Evolutionary conservation across 2,113 vertebrate species (phyloP), one percentile per base, ranked within the genome.

Genomic region (Epinephelus cyanopodus): DNA sequence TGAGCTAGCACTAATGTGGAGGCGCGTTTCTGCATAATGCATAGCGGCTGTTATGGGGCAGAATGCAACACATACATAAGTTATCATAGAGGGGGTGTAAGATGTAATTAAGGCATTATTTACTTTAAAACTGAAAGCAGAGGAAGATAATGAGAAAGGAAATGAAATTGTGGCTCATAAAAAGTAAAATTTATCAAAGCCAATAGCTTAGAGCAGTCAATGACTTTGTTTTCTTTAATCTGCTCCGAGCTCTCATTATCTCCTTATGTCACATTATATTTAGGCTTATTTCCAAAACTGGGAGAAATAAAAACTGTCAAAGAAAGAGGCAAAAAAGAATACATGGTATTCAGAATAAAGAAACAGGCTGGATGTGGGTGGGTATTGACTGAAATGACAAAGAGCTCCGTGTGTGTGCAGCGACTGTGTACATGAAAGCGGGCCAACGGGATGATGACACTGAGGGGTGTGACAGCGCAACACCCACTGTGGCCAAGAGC

Each of bases 381-480:
- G 54, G 64, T 88, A 80, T 80, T 76, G 72, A 74, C 57, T 88
- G 74, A 69, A 78, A 70, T 81, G 57, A 88, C 71, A 81, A 78
- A 67, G 48, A 79, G 70, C 65, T 68, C 25, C 7, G 9, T 83
- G 33, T 84, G 77, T 79, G 57, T 74, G 83, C 64, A 45, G 64
- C 10, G 3, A 64, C 56, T 74, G 74, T 75, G 80, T 72, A 87
- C 82, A 87, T 91, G 81, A 93, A 93, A 93, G 90, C 74, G 0
- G 74, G 54, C 88, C 70, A 86, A 71, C 3, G 14, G 69, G 86
- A 91, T 94, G 93, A 93, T 88, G 93, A 94, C 93, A 93, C 83
- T 50, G 54, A 90, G 69, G 87, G 79, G 82, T 52, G 78, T 87
- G 84, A 90, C 81, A 37, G 83, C 52, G 93, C 83, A 94, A 94